Base-by-base conservation (phyloP, 2,888 invertebrate genomes). In the Rotaria sp. region DNA sequence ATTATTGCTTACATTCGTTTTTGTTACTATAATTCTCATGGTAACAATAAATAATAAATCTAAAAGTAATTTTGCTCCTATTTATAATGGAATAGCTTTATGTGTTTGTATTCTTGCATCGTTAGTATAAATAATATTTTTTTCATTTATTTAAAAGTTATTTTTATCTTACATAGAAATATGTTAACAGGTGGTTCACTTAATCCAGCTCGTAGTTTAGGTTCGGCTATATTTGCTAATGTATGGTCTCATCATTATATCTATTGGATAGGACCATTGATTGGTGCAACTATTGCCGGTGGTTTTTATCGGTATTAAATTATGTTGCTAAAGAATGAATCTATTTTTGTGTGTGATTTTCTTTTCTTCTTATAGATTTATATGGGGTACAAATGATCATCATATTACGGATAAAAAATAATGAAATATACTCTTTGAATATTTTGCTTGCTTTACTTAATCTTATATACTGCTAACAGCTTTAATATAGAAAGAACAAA, bases 111-210 rank as follows among this genome's bases (percentile, higher is more conserved):
- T 67, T 67, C 35, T 67, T 67, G 35, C 67, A 7, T 35, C 67
- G 67, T 67, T 15, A 35, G 35, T 67, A 18, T 67, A 55, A 24
- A 8, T 26, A n/a, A n/a, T n/a, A n/a, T 35, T 5, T 35, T 35
- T 35, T 35, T 38, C 2, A 18, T 7, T 67, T 18, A 18, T 2
- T 3, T 18, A 13, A 0, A 5, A 67, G 35, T 67, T 67, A 35
- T 67, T 18, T 35, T 35, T 18, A 35, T 18, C 13, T 18, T 52
- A 2, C 18, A 18, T 67, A 67, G 86, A 52, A 75, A 92, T 75
- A 45, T n/a, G n/a, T n/a, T 45, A n/a, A 80, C 80, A 10, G 80
- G 80, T 26, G 80, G 45, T n/a, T 45, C 45, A n/a, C n/a, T 80
- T 3, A 80, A 80, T 80, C 75, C 75, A 45, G 75, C 75, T 45